Base-by-base conservation (phyloP, 2,113 vertebrate genomes). In the Aphelocoma coerulescens region DNA sequence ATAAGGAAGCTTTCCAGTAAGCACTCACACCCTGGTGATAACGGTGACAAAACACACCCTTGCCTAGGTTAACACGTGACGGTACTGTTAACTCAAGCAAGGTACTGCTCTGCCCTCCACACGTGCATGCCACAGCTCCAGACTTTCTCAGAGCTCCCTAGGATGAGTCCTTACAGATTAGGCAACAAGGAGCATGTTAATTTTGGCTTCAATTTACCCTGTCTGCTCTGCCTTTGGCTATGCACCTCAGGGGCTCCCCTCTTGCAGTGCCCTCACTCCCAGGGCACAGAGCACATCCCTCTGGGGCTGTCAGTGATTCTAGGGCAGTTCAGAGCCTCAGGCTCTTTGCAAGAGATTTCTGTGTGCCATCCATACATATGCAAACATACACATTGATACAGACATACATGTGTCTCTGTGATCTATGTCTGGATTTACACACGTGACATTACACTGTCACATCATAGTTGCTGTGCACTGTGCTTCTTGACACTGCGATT, bases 361-460 rank as follows among this genome's bases (percentile, higher is more conserved):
- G 32, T 35, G 10, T 57, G 32, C 26, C 43, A 57, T 11, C 5
- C 17, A 37, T 8, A 19, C 19, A 11, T 14, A 22, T 6, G 22
- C 23, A 76, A 37, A 51, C 27, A 65, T 15, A 15, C 20, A 55
- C 1, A 3, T 46, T 62, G 13, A 37, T 16, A 37, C 51, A 82
- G 37, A 43, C 18, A 30, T 23, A 23, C 2, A 2, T 9, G 4
- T 5, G 16, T 17, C 5, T 51, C 32, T 48, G 17, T 27, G 23
- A 52, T 43, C 39, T 15, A 3, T 24, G 27, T 33, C 67, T 68
- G 3, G n/a, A 58, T 71, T 82, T 41, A 61, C 9, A 16, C 26
- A 18, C 0, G 0, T 1, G 20, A 16, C 26, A 22, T 49, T 7
- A 7, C 21, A 28, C 58, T 35, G 1, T 1, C 16, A 26, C 32